Base-by-base conservation (phyloP, 2,113 vertebrate genomes). In the Columbina picui region DNA sequence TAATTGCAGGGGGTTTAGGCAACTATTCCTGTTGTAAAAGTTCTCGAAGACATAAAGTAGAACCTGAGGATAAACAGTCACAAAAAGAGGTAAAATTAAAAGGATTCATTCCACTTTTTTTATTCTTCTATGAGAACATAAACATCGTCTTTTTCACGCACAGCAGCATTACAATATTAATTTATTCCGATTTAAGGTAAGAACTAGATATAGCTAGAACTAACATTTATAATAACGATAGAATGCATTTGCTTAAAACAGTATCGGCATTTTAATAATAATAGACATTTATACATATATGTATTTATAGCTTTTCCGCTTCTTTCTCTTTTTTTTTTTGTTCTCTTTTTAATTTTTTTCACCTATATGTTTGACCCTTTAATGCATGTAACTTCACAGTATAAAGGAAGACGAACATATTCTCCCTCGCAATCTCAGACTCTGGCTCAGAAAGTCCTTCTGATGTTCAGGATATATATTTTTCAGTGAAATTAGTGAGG, bases 201-300 rank as follows among this genome's bases (percentile, higher is more conserved):
- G 98, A 96, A 97, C 97, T 97, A 97, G 97, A 98, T 98, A 98
- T 97, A 98, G 94, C 97, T 98, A 98, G 96, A 98, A 97, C 97
- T 98, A 98, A 98, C 98, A 98, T 98, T 98, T 98, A 98, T 98
- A 98, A 98, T 98, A 98, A 98, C 8, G 92, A 98, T 98, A 98
- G 97, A 98, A 98, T 98, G 98, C 96, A 98, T 98, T 98, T 98
- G 97, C 97, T 98, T 98, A 97, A 97, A 98, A 98, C 97, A 97
- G 96, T 97, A 98, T 98, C 96, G 89, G 96, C 94, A 96, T 98
- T 97, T 98, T 98, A 98, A 98, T 98, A 97, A 98, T 98, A 98
- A 98, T 98, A 98, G 96, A 98, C 97, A 98, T 98, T 98, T 98
- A 98, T 98, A 98, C 98, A 98, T 98, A 98, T 98, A 96, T 98